Conservation (phyloP, 2,113 vertebrate species). For the Rattus norvegicus region DNA sequence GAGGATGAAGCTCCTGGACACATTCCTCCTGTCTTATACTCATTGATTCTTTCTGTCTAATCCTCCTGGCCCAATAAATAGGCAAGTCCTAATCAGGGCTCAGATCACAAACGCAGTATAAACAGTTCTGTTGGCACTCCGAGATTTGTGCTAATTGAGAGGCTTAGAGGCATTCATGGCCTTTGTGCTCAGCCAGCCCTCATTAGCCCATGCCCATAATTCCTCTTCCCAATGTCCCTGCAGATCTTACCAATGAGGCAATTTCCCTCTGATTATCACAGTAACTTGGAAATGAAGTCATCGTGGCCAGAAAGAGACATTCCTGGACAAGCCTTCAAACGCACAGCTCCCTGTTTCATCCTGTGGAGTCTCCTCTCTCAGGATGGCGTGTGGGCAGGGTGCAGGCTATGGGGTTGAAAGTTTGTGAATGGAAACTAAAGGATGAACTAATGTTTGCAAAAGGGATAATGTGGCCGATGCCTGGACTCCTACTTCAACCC, state of each 20-base stretch:
- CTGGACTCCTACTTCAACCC: accelerated
- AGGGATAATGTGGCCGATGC: not conserved
- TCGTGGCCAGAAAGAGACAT: not conserved
- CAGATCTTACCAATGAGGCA: not conserved
- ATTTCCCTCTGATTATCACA: not conserved
- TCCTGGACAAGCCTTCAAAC: accelerated
- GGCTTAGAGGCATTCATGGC: not conserved
- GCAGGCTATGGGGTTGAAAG: not conserved
- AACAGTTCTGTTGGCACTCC: not conserved
- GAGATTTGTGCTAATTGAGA: not conserved
- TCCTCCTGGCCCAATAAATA: not conserved
- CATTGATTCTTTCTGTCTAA: not conserved
- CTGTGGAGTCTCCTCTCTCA: not conserved
- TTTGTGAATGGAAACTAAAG: not conserved
- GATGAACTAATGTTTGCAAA: not conserved
- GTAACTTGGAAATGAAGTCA: not conserved
- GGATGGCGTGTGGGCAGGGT: not conserved
- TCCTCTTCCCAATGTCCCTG: not conserved
- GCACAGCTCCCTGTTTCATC: not conserved
- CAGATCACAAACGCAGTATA: not conserved
- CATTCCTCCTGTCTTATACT: not conserved
- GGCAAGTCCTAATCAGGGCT: not conserved
- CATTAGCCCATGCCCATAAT: not conserved
- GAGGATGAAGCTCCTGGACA: not conserved
- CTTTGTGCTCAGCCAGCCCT: not conserved